Conservation (phyloP, 2,113 vertebrate genomes). For the Heterotis niloticus region DNA sequence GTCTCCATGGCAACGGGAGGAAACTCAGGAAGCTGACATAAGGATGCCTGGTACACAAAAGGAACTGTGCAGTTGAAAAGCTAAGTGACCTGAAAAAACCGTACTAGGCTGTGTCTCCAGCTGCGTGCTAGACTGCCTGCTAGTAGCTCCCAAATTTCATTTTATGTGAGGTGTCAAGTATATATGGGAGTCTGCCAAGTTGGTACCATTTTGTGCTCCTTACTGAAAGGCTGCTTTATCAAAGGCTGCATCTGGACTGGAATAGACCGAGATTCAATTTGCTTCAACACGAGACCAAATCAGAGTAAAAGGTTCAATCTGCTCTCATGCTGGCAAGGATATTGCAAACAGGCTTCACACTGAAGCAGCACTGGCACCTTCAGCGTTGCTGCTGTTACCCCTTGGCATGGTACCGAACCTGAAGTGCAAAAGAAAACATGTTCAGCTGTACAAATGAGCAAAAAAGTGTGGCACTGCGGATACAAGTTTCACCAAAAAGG, state of each 20-base stretch:
- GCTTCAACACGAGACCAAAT: neutral
- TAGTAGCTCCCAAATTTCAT: too few species aligned
- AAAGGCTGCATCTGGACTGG: neutral
- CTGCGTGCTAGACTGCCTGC: too few species aligned
- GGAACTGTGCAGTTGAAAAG: neutral
- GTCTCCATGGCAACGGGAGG: constrained; percentile 57
- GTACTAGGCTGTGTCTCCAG: neutral
- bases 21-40: constrained; percentile 29
- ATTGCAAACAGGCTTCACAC: neutral
- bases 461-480: too few species aligned
- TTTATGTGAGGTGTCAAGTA: too few species aligned
- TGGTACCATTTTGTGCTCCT: too few species aligned
- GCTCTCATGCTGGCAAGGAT: neutral
- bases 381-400: too few species aligned
- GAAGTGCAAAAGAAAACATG: too few species aligned
- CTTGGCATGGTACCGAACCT: too few species aligned
- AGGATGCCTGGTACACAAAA: neutral
- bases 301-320: neutral
- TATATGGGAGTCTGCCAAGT: too few species aligned
- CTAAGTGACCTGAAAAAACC: neutral
- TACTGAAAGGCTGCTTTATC: neutral
- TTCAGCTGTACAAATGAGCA: too few species aligned
- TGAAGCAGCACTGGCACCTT: neutral
- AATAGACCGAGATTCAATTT: neutral
- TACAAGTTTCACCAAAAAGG: too few species aligned